These are phyloP conservation scores for Notodonta ziczac DNA, from an alignment of 2,888 invertebrate species.

Conservation along the genomic window DNA sequence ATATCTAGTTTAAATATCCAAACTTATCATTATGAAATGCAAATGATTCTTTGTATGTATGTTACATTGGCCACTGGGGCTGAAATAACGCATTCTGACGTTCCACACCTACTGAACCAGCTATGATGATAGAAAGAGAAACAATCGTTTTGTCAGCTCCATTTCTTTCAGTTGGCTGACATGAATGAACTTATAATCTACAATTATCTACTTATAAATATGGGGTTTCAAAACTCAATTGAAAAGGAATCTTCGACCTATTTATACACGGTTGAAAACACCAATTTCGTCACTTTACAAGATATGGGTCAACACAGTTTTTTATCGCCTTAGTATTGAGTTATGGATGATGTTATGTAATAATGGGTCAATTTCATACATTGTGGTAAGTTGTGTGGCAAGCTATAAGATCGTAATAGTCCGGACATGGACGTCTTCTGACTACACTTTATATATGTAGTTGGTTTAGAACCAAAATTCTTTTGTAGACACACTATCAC, in stretches of 20 bases:
- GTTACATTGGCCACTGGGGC: slow-evolving; percentile 4
- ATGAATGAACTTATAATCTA: slow-evolving; percentile 1
- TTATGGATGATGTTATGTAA: neutral
- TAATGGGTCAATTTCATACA: neutral
- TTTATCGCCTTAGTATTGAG: neutral
- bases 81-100: neutral
- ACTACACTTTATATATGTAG: neutral
- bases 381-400: neutral
- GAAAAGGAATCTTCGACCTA: neutral
- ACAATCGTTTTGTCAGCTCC: too few relatives aligned
- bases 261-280: neutral
- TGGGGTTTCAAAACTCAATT: slow-evolving; percentile 7
- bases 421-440: neutral
- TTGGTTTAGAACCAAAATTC: neutral
- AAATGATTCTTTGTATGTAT: slow-evolving; percentile 14
- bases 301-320: neutral
- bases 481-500: neutral
- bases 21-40: slow-evolving; percentile 22
- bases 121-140: neutral
- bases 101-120: neutral
- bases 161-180: neutral
- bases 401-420: too few relatives aligned
- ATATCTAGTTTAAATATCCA: slow-evolving; percentile 10
- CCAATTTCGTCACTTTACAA: neutral
- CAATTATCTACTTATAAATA: slow-evolving; percentile 1